Conservation (phyloP, 30 jellyfish, hydroid and myxozoan species). For the Hydractinia echinata region DNA sequence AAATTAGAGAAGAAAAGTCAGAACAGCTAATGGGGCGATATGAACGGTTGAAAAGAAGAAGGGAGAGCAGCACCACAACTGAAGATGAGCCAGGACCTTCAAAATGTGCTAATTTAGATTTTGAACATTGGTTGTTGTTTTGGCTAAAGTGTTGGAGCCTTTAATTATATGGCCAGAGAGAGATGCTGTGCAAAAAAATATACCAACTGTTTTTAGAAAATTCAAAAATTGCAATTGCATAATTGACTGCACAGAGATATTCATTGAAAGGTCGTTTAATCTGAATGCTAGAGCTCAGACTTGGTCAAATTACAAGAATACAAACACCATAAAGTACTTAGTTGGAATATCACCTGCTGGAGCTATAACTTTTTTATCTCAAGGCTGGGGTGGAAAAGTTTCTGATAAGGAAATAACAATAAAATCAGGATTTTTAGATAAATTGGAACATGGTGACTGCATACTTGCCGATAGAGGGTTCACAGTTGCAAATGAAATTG, state of each 20-base stretch:
- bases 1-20: not conserved
- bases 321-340: constrained; percentile 6
- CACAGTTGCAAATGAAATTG: constrained; percentile 3
- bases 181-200: not conserved
- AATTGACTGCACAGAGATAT: constrained; percentile 11
- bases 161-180: not conserved
- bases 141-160: constrained; percentile 9
- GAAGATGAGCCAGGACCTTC: constrained; percentile 4
- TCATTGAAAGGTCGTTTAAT: not conserved
- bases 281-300: constrained; percentile 3
- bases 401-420: constrained; percentile 43
- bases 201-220: constrained; percentile 2
- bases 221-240: constrained; percentile 12
- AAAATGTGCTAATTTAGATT: too few relatives aligned
- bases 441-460: constrained; percentile 46
- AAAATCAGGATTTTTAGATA: constrained; percentile 43
- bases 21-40: not conserved
- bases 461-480: constrained; percentile 39
- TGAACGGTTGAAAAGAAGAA: not conserved
- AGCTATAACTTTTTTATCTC: constrained; percentile 35
- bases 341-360: constrained; percentile 15
- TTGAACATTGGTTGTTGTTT: not conserved
- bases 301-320: constrained; percentile 8
- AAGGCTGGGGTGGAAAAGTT: constrained; percentile 57
- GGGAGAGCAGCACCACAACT: not conserved